A percentile compares a stretch with the other conserved stretches of the same genome.
These are phyloP conservation scores for Pachyrhynchus sulphureomaculatus DNA, from an alignment of 1,140 invertebrate genomes.

Conservation along the genomic window DNA sequence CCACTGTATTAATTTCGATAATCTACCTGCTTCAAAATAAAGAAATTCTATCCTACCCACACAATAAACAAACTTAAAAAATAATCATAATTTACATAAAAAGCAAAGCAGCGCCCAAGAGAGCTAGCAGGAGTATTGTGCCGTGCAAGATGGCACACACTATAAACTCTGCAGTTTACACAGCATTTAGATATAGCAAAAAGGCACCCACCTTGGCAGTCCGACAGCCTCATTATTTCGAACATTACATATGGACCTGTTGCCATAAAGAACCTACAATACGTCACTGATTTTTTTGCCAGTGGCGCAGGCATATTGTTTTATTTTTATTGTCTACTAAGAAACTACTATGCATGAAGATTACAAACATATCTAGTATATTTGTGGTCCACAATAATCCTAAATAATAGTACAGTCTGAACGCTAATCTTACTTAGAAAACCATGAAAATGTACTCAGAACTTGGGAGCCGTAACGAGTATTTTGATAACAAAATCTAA, in stretches of 20 bases:
- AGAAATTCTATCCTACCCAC: slow-evolving; percentile 20
- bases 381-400: too few relatives aligned
- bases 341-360: too few relatives aligned
- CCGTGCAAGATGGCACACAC: slow-evolving; percentile 36
- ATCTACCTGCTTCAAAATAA: slow-evolving; percentile 1
- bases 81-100: slow-evolving; percentile 18
- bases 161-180: slow-evolving; percentile 49
- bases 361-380: too few relatives aligned
- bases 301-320: too few relatives aligned
- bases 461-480: too few relatives aligned
- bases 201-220: slow-evolving; percentile 34
- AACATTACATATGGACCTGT: slow-evolving; percentile 43
- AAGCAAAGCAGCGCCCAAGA: slow-evolving; percentile 11
- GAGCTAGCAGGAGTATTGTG: slow-evolving; percentile 31
- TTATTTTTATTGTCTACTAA: too few relatives aligned
- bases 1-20: too few relatives aligned
- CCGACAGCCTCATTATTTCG: slow-evolving; percentile 47
- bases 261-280: slow-evolving; percentile 43
- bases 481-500: too few relatives aligned
- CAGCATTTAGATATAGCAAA: slow-evolving; percentile 34
- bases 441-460: too few relatives aligned
- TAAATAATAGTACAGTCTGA: too few relatives aligned
- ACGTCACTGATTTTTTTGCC: slow-evolving; percentile 32
- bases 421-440: too few relatives aligned
- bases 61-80: slow-evolving; percentile 4